Base-by-base conservation (phyloP, 2,888 invertebrate genomes). In the Euzophera pinguis region DNA sequence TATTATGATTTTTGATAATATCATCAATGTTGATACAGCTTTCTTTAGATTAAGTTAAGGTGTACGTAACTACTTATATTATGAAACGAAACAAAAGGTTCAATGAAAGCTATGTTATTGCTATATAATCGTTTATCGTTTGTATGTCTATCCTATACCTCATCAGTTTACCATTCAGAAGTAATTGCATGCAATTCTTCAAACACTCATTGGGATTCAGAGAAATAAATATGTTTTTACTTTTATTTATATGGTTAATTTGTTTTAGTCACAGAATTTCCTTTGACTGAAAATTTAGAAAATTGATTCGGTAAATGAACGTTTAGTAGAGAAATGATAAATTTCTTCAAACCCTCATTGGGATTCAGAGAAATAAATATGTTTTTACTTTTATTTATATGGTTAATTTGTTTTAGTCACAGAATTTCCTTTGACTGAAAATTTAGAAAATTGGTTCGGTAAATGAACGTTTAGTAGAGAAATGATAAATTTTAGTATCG, bases 1-100 rank as follows among this genome's bases (percentile, higher is more conserved):
- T 42, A 14, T 42, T 43, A 35, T 38, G 5, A 39, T 22, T 22
- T 22, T 22, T 16, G 53, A 57, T 56, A 52, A 58, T 65, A 62
- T 62, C 61, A 62, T 60, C 60, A 57, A 63, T 60, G 64, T 52
- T 54, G 63, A 75, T 71, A 73, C 65, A 65, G 81, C 83, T 84
- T 83, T 83, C 83, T 75, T 83, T 64, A 67, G 77, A 79, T 80
- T 78, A 78, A 71, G 68, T 63, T 65, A n/a, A 71, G 68, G 63
- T 64, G 62, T 58, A 76, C 73, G 74, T 78, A 81, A 78, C 69
- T 67, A n/a, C n/a, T n/a, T n/a, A n/a, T n/a, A 67, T 82, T 81
- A 79, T 80, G 73, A 80, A 78, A 73, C 64, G 55, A 73, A 70
- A 84, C 80, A 84, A 84, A 78, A 69, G 71, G 50, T 61, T 63